Base-by-base conservation (phyloP, 2,888 invertebrate genomes). In the Oligia fasciuncula region DNA sequence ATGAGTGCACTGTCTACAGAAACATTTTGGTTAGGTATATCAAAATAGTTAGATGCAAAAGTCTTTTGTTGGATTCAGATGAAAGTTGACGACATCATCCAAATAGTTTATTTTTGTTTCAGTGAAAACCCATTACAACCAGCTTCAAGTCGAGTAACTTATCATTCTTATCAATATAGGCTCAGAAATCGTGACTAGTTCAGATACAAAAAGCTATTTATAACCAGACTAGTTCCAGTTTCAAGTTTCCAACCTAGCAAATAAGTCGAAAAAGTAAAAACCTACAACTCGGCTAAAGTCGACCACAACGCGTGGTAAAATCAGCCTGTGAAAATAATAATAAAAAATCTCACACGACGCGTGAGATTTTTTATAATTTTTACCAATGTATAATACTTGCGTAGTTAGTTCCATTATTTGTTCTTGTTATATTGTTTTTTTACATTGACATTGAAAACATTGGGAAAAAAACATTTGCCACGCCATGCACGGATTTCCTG, bases 171-270 rank as follows among this genome's bases (percentile, higher is more conserved):
- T 29, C 19, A 46, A 71, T 54, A 66, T 54, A 65, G 76, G 62
- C 40, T 76, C 82, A 69, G 23, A 73, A 79, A 63, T 60, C 69
- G 72, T 75, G 69, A 72, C 40, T 54, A 19, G 67, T 66, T 68
- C 73, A 71, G 74, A 62, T 49, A 40, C 54, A 74, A 69, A 35
- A 72, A 72, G 46, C 69, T 87, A 89, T 87, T 87, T 79, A 77
- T 89, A 83, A 62, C 72, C 11, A 51, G 70, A 77, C 75, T 69
- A 73, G 83, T 73, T 72, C 51, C 71, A 87, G 63, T 83, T 67
- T 9, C 67, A 71, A 60, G 60, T 74, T 62, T 43, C 19, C 70
- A 43, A 57, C 43, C 46, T 57, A 49, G 51, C 72, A 82, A 81
- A 79, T 63, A 51, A 76, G 6, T 4, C 46, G 71, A 68, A 77